Evolutionary conservation across 2,113 vertebrate genomes (phyloP).

Genomic region (Brachypteracias leptosomus): DNA sequence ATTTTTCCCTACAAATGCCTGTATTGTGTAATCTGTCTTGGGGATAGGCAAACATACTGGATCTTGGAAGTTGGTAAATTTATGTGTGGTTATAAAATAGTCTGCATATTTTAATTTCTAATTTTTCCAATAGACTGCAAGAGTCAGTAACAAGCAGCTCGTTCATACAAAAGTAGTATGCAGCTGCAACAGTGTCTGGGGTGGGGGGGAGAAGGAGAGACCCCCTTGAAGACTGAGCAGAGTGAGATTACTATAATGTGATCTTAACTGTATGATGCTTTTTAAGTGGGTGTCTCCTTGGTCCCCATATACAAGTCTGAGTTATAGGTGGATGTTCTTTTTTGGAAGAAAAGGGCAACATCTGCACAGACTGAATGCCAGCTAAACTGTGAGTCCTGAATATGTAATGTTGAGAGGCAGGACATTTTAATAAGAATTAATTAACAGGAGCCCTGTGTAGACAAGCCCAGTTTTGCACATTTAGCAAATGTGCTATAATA

Average conservation of each 20-base stretch:
- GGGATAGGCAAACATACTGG: not conserved
- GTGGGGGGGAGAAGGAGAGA: not conserved
- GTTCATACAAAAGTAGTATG: not conserved
- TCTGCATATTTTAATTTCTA: conserved; percentile 26
- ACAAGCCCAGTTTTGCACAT: not conserved
- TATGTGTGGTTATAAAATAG: conserved; percentile 18
- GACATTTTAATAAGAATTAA: not conserved
- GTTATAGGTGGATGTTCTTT: not conserved
- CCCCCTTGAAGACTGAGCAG: not conserved
- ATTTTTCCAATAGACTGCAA: conserved; percentile 21
- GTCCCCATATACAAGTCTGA: not conserved
- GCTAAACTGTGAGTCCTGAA: not conserved
- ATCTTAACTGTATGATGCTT: not conserved
- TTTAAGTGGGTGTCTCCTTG: not conserved
- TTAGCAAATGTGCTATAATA: not conserved
- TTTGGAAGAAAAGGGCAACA: not conserved
- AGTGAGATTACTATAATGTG: not conserved
- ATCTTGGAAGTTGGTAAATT: not conserved
- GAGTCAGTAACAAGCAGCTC: not conserved
- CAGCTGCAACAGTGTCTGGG: not conserved
- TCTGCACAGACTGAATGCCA: not conserved
- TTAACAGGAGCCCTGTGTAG: not conserved
- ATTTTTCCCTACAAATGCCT: conserved; percentile 1
- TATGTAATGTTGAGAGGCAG: not conserved
- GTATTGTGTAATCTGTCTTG: conserved; percentile 26